These are phyloP conservation scores for Drosophila ustulata DNA, from an alignment of 2,888 invertebrate species.

Conservation along the genomic window DNA sequence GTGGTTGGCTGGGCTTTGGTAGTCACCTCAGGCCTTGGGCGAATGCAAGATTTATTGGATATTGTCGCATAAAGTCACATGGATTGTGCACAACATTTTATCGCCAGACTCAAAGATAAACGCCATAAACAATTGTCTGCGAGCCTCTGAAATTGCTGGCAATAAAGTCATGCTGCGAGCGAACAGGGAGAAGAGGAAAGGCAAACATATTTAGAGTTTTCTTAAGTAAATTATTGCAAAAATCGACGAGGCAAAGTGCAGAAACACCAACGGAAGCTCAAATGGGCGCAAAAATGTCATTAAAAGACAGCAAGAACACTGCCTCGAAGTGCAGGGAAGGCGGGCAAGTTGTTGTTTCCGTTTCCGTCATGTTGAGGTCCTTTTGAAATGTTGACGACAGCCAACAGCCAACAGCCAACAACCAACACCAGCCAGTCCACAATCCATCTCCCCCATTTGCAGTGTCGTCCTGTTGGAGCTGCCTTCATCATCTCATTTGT, in stretches of 20 bases:
- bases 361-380: slow-evolving; percentile 74
- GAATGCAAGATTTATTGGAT: slow-evolving; percentile 78
- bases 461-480: slow-evolving; percentile 18
- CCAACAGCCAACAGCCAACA: slow-evolving; percentile 19
- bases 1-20: neutral
- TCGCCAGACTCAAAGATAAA: slow-evolving; percentile 73
- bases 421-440: slow-evolving; percentile 13
- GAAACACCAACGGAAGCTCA: slow-evolving; percentile 62
- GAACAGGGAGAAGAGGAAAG: neutral
- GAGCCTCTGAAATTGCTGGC: slow-evolving; percentile 46
- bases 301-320: slow-evolving; percentile 56
- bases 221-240: slow-evolving; percentile 79
- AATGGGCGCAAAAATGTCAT: slow-evolving; percentile 80
- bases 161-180: slow-evolving; percentile 24
- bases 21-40: slow-evolving; percentile 27
- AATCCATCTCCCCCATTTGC: slow-evolving; percentile 33
- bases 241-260: slow-evolving; percentile 52
- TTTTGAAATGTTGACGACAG: slow-evolving; percentile 61
- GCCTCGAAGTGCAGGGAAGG: slow-evolving; percentile 27
- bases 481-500: slow-evolving; percentile 58
- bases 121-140: slow-evolving; percentile 72
- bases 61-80: slow-evolving; percentile 76
- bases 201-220: slow-evolving; percentile 67
- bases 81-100: slow-evolving; percentile 72
- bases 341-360: slow-evolving; percentile 77